Base-by-base conservation (phyloP, 2,797 vertebrate genomes). In the Clarias laeviceps region DNA sequence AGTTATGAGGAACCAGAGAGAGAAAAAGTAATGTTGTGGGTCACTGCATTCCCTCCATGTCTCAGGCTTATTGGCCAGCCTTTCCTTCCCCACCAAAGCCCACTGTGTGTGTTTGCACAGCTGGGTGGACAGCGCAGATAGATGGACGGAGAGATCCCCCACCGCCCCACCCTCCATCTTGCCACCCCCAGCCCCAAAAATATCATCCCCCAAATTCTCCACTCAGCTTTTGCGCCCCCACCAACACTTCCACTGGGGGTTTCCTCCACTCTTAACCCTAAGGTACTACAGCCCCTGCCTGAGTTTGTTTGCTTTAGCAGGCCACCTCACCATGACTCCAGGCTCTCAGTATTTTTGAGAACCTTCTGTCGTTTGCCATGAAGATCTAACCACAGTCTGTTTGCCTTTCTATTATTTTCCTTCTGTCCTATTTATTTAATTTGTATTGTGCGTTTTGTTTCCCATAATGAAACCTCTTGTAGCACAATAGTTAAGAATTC, bases 101-200 rank as follows among this genome's bases (percentile, higher is more conserved):
- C 24, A 84, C 82, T 84, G 84, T 54, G 68, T 93, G 93, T 94
- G 93, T 95, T 95, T 94, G 93, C 93, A 94, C 90, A 94, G 93
- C 94, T 93, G 93, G 92, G 90, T 88, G 90, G 91, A 90, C 91
- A 91, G 91, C 85, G 87, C 90, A 89, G 86, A 82, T 82, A 86
- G 87, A 86, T 87, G 69, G 78, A 85, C 56, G 70, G 84, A 83
- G 87, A 85, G 83, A 85, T 57, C 84, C 79, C 61, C 56, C 56
- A 76, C 40, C 64, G 34, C 84, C 66, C 20, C 6, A 11, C 56
- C 65, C 50, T 22, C 4, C 29, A 12, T 3, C 29, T 64, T 29
- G 27, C 82, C 57, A 29, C 57, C 74, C 62, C 84, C 56, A 65
- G 34, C 81, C 84, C 77, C 80, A 83, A 65, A 87, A 86, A 88